These are phyloP conservation scores for Pangasius krempfi DNA, from an alignment of 2,797 vertebrate genomes.

Conservation along the genomic window DNA sequence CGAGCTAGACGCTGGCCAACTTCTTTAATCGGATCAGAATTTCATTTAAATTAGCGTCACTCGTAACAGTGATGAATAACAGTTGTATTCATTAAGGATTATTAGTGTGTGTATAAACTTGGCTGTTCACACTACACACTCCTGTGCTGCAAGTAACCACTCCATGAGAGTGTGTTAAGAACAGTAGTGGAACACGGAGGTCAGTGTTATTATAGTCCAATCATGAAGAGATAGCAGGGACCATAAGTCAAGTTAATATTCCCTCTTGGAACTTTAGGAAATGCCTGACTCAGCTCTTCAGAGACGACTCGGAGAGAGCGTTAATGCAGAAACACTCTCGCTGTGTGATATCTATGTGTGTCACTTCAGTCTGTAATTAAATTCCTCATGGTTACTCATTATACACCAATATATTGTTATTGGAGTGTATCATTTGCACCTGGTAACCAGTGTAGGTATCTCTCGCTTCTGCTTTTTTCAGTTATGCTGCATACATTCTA, in stretches of 20 bases:
- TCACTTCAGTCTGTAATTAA: background rate
- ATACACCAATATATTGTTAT: background rate
- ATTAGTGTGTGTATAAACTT: background rate
- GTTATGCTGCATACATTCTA: background rate
- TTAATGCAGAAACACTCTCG: background rate
- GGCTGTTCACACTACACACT: background rate
- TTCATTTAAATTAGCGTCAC: background rate
- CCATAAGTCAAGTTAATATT: conserved; percentile 5
- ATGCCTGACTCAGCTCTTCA: conserved; percentile 3
- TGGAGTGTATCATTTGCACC: background rate
- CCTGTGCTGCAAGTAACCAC: background rate
- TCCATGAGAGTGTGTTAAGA: background rate
- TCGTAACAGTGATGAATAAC: too few relatives aligned
- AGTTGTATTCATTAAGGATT: background rate
- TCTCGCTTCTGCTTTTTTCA: background rate
- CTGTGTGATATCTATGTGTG: background rate
- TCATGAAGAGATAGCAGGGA: background rate
- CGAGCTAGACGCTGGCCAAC: background rate
- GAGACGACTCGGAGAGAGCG: background rate
- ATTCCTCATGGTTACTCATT: background rate
- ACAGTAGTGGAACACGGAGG: background rate
- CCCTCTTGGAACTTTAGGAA: background rate
- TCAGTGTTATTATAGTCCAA: background rate
- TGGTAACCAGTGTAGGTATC: background rate
- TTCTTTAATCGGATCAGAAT: background rate